Conservation (phyloP, 2,113 vertebrate genomes). For the Neopipo cinnamomea region DNA sequence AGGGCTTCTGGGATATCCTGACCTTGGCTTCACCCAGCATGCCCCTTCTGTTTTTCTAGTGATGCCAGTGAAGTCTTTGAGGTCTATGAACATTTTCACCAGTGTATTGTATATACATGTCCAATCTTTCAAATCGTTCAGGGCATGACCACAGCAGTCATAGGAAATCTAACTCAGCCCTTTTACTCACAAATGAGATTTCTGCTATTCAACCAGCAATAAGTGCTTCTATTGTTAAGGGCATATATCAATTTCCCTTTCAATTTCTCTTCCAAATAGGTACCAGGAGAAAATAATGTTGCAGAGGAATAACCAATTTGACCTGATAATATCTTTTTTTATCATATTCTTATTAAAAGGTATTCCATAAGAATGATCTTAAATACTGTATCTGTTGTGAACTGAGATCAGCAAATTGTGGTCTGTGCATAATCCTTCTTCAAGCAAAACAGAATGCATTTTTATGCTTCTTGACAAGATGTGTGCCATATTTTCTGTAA, state of each 20-base stretch:
- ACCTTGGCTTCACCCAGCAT: not conserved
- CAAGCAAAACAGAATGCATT: constrained; percentile 1
- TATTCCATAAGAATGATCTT: not conserved
- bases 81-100: not conserved
- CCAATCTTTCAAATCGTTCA: not conserved
- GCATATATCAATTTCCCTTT: constrained; percentile 25
- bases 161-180: not conserved
- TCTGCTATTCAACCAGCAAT: not conserved
- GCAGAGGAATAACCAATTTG: not conserved
- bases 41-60: not conserved
- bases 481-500: constrained; percentile 35
- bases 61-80: not conserved
- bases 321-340: not conserved
- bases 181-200: constrained; percentile 21
- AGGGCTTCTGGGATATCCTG: not conserved
- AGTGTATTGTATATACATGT: not conserved
- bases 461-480: constrained; percentile 4
- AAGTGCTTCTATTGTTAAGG: constrained; percentile 16
- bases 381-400: not conserved
- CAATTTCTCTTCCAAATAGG: constrained; percentile 18
- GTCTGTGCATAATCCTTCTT: not conserved
- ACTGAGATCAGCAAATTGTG: not conserved
- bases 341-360: not conserved
- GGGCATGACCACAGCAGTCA: not conserved
- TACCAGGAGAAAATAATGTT: constrained; percentile 7